These are phyloP conservation scores for Eulemur albifrons DNA, from an alignment of 2,797 vertebrate genomes.

Conservation along the genomic window DNA sequence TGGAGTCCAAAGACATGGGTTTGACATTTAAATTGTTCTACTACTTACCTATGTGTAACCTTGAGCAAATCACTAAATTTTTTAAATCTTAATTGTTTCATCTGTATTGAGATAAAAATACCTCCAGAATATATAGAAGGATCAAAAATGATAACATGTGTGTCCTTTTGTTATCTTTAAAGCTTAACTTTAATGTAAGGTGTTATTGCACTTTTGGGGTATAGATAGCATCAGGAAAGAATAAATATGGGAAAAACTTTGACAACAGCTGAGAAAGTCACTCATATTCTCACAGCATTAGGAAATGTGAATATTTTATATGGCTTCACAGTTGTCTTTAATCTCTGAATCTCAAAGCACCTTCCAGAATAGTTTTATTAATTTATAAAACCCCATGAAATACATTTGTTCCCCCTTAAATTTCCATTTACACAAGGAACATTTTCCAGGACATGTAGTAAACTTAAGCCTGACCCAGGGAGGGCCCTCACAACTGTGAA, in stretches of 20 bases:
- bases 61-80: not conserved
- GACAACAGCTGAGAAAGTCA: slow-evolving; percentile 44
- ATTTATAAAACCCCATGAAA: slow-evolving; percentile 62
- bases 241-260: not conserved
- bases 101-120: not conserved
- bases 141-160: not conserved
- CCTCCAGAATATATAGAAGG: not conserved
- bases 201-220: not conserved
- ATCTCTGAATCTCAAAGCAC: slow-evolving; percentile 65
- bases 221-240: not conserved
- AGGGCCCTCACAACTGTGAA: slow-evolving; percentile 22
- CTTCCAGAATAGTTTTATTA: slow-evolving; percentile 57
- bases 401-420: slow-evolving; percentile 44
- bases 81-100: not conserved
- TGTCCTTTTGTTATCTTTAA: slow-evolving; percentile 10
- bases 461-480: not conserved
- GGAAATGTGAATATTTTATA: not conserved
- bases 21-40: not conserved
- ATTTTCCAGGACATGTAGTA: not conserved
- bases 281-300: not conserved
- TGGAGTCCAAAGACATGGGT: not conserved
- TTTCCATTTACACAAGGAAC: slow-evolving; percentile 11
- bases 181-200: not conserved
- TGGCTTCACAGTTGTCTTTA: slow-evolving; percentile 42
- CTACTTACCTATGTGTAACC: not conserved